Evolutionary conservation across 2,797 vertebrate species (phyloP).

Genomic region (Avahi laniger): DNA sequence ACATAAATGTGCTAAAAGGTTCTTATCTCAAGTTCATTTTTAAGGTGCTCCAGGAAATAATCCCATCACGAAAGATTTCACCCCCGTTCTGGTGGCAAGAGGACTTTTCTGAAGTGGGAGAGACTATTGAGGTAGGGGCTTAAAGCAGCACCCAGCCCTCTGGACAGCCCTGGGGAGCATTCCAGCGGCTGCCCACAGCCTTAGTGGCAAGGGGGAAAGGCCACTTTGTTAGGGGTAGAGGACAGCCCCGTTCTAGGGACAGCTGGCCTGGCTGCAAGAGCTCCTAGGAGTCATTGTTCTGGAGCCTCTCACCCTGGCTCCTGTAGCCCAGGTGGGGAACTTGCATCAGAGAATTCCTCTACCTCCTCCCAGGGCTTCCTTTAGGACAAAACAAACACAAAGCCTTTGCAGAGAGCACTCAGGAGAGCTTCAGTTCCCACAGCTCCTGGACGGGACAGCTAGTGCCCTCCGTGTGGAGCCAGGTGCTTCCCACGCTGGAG

Average conservation of each 20-base stretch:
- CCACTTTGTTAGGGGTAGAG: not conserved
- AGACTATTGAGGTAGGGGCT: not conserved
- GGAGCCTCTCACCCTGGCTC: not conserved
- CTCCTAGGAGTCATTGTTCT: not conserved
- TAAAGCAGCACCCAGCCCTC: not conserved
- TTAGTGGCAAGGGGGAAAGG: not conserved
- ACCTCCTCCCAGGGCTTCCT: not conserved
- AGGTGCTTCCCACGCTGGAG: fast-evolving
- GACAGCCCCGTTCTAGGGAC: not conserved
- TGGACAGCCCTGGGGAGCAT: not conserved
- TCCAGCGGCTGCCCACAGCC: too few species aligned
- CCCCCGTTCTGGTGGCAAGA: not conserved
- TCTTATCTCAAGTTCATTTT: not conserved
- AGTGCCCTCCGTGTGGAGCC: not conserved
- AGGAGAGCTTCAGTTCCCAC: too few species aligned
- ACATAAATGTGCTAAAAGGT: not conserved
- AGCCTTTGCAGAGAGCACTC: not conserved
- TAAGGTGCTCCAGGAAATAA: not conserved
- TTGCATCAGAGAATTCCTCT: not conserved
- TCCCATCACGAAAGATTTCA: not conserved
- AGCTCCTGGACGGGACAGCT: fast-evolving
- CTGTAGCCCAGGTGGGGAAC: not conserved
- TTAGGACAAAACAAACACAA: not conserved
- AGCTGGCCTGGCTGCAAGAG: not conserved
- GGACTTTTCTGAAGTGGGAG: not conserved